Evolutionary conservation across 2,797 vertebrate species (phyloP).

Genomic region (Mormyrus proboscirostris): DNA sequence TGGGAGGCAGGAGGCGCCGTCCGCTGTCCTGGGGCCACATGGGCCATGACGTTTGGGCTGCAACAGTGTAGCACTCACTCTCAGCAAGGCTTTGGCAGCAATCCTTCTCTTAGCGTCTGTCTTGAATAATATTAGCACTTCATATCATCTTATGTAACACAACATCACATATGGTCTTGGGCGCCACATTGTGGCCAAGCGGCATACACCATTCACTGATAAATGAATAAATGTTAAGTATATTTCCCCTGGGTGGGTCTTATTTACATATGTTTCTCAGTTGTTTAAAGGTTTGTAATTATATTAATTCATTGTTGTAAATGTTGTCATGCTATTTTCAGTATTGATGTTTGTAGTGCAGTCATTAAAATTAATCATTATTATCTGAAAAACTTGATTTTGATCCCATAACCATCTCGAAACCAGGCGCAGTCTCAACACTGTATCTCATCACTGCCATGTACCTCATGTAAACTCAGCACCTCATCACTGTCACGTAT

Average conservation of each 20-base stretch:
- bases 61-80: neutral
- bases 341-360: neutral
- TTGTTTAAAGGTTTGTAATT: neutral
- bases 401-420: neutral
- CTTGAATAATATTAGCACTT: neutral
- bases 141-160: neutral
- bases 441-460: no score
- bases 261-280: neutral
- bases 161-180: neutral
- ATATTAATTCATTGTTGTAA: neutral
- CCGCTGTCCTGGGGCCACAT: neutral
- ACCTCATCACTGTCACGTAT: neutral
- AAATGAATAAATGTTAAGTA: neutral
- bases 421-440: neutral
- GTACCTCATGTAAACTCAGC: neutral
- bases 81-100: neutral
- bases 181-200: constrained; percentile 10
- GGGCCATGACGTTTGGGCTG: neutral
- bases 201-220: neutral
- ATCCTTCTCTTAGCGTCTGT: neutral
- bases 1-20: neutral
- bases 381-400: neutral
- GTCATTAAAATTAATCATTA: neutral
- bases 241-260: neutral
- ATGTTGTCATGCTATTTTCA: neutral